Evolutionary conservation across 2,797 vertebrate species (phyloP).

Genomic region (Brachyrhaphis roseni): DNA sequence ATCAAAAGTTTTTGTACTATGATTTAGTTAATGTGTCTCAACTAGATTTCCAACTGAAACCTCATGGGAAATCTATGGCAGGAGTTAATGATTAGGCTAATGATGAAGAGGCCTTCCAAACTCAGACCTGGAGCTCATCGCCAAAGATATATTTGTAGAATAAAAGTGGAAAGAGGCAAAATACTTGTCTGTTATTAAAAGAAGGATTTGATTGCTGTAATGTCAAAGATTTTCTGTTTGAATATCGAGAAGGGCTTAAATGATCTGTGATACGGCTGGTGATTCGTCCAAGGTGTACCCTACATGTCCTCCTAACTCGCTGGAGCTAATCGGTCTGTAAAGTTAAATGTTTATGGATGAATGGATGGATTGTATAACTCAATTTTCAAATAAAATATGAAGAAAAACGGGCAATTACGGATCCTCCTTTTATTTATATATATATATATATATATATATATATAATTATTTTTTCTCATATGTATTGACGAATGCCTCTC

Average conservation of each 20-base stretch:
- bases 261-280: neutral
- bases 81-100: neutral
- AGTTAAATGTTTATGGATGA: too few relatives aligned
- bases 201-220: neutral
- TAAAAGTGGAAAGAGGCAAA: neutral
- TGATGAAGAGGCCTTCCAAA: neutral
- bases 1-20: neutral
- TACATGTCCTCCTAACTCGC: neutral
- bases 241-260: neutral
- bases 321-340: neutral
- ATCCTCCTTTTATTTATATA: neutral
- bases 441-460: too few relatives aligned
- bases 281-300: neutral
- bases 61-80: neutral
- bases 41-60: neutral
- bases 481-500: neutral
- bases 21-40: neutral
- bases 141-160: neutral
- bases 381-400: neutral
- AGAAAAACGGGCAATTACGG: neutral
- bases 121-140: neutral
- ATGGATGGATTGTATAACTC: neutral
- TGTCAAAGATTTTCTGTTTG: neutral
- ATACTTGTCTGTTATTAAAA: neutral
- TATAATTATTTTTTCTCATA: neutral